These are phyloP conservation scores for Mellilla xanthometata DNA, from an alignment of 2,888 invertebrate genomes.

Conservation along the genomic window DNA sequence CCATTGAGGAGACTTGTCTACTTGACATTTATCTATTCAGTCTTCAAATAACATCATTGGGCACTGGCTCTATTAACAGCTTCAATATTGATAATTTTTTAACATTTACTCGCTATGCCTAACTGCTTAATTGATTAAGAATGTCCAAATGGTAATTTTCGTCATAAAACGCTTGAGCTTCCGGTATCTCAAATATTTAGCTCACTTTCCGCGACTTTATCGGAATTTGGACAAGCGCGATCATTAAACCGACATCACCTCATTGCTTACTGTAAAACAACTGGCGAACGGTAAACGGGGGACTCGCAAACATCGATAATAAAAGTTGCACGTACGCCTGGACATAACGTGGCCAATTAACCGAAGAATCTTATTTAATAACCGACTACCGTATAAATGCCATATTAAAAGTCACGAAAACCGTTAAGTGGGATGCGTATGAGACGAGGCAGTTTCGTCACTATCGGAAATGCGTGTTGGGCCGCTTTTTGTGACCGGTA, in stretches of 20 bases:
- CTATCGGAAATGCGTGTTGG: conserved; percentile 61
- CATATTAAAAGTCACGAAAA: conserved; percentile 66
- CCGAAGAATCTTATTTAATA: conserved; percentile 70
- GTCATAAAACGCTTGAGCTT: background rate
- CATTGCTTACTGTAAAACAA: conserved; percentile 49
- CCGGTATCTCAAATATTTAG: conserved; percentile 5
- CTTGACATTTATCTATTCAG: conserved; percentile 13
- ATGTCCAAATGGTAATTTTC: background rate
- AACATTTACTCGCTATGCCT: background rate
- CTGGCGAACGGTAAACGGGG: conserved; percentile 48
- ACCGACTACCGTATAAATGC: conserved; percentile 72
- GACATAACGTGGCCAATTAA: conserved; percentile 66
- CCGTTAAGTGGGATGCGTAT: conserved; percentile 70
- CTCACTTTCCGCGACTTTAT: conserved; percentile 14
- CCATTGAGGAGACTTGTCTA: conserved; percentile 53
- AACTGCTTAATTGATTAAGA: background rate
- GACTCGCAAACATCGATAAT: conserved; percentile 51
- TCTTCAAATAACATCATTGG: background rate
- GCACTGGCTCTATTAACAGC: background rate
- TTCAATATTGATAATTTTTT: background rate
- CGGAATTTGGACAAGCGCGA: conserved; percentile 33
- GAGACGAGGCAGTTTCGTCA: conserved; percentile 62
- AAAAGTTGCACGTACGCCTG: conserved; percentile 51
- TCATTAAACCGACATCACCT: conserved; percentile 46
- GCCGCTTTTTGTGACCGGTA: conserved; percentile 56